These are phyloP conservation scores for Lophura nycthemera DNA, from an alignment of 2,113 vertebrate genomes.

Conservation along the genomic window DNA sequence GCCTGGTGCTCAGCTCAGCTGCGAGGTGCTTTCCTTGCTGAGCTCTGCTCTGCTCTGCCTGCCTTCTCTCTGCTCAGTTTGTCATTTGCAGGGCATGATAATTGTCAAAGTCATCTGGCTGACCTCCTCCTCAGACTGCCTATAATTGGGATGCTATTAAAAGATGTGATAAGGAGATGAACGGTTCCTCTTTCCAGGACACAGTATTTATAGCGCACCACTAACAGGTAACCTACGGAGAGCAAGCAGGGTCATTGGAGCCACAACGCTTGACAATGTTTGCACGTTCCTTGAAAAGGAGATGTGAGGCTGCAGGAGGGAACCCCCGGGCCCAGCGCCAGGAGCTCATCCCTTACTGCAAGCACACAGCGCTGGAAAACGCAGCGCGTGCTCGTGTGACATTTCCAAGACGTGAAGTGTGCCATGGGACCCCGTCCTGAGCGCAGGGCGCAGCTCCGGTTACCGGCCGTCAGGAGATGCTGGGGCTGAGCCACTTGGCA, in stretches of 20 bases:
- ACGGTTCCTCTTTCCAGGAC: neutral
- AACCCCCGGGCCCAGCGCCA: neutral
- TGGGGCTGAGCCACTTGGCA: neutral
- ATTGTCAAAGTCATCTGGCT: neutral
- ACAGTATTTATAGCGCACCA: accelerated
- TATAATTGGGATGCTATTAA: neutral
- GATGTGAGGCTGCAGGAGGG: neutral
- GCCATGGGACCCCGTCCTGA: neutral
- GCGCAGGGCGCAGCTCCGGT: neutral
- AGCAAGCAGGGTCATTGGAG: neutral
- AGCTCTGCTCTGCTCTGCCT: neutral
- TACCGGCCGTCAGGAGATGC: neutral
- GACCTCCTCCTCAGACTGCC: neutral
- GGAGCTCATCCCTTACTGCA: neutral
- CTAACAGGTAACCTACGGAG: neutral
- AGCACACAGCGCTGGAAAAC: neutral
- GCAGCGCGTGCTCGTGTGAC: neutral
- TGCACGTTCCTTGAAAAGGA: neutral
- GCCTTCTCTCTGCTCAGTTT: neutral
- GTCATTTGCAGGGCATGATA: neutral
- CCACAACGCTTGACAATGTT: neutral
- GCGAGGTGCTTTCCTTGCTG: accelerated
- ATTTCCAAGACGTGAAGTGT: neutral
- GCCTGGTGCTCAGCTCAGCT: accelerated
- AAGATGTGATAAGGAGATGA: neutral